Evolutionary conservation across 2,113 vertebrate genomes (phyloP), one percentile per base, ranked within the genome.

Genomic region (Hippocampus zosterae): DNA sequence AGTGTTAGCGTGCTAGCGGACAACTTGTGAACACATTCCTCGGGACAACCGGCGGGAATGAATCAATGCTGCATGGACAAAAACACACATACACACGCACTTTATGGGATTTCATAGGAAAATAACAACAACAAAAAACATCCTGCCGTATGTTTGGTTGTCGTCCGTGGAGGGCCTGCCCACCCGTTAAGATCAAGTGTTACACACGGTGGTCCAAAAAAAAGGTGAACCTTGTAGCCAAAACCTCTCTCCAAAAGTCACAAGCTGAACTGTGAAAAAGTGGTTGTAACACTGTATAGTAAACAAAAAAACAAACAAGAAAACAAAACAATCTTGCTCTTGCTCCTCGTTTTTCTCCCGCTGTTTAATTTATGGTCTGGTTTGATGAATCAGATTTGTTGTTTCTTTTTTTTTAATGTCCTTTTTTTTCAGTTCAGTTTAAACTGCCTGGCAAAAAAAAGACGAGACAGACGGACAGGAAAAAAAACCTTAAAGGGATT

Each of bases 221-320:
- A 81, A 89, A 86, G 42, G 72, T 80, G 88, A 80, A 87, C 50
- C 66, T 87, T 90, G 92, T 90, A 94, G 92, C 94, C 92, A 89
- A 88, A 88, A 88, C 67, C 67, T 91, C 94, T 95, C 94, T 96
- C 93, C 94, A 94, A 93, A 93, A 95, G 95, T 95, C 95, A 95
- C 96, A 93, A 96, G 95, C 94, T 95, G 95, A 99, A 98, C 96
- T 99, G 97, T 99, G 97, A 99, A 99, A 96, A 99, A 96, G 95
- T 98, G 97, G 95, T 98, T 95, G 57, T 96, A 97, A 99, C 97
- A 99, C 97, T 99, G 96, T 99, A 99, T 96, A 94, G 94, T 96
- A 95, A 80, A 64, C 12, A n/a, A 67, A 67, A 29, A 52, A 67
- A 37, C 29, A 95, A 79, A n/a, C 6, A 40, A 53, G 19, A n/a